Evolutionary conservation across 2,113 vertebrate genomes (phyloP).

Genomic region (Sardina pilchardus): DNA sequence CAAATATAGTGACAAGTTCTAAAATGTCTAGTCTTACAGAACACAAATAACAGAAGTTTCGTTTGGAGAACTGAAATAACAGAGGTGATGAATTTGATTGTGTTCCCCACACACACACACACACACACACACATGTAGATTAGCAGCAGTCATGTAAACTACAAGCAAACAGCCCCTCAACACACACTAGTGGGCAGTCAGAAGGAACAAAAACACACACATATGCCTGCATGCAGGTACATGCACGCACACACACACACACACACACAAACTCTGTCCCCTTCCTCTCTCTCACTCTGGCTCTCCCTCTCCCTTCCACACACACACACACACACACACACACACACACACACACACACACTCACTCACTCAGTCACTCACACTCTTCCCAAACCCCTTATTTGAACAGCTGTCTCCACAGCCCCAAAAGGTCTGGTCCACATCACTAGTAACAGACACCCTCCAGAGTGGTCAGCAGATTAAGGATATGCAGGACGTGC

Average conservation of each 20-base stretch:
- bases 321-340: not conserved
- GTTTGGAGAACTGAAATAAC: constrained; percentile 3
- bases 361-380: not conserved
- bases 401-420: not conserved
- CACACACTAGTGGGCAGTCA: not conserved
- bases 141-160: constrained; percentile 39
- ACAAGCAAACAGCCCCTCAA: constrained; percentile 1
- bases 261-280: not conserved
- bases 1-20: not conserved
- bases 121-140: constrained; percentile 21
- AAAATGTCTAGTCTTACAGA: not conserved
- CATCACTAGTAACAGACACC: not conserved
- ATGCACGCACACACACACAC: not conserved
- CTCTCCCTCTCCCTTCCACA: too few species aligned
- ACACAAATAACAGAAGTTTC: not conserved
- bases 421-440: not conserved
- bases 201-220: not conserved
- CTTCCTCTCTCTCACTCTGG: too few species aligned
- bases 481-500: constrained; percentile 24
- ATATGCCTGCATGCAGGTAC: not conserved
- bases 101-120: constrained; percentile 20
- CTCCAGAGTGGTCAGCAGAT: constrained; percentile 25
- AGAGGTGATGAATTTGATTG: not conserved
- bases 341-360: not conserved
- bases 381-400: not conserved